Evolutionary conservation across 2,113 vertebrate genomes (phyloP).

Genomic region (Nothocercus julius): DNA sequence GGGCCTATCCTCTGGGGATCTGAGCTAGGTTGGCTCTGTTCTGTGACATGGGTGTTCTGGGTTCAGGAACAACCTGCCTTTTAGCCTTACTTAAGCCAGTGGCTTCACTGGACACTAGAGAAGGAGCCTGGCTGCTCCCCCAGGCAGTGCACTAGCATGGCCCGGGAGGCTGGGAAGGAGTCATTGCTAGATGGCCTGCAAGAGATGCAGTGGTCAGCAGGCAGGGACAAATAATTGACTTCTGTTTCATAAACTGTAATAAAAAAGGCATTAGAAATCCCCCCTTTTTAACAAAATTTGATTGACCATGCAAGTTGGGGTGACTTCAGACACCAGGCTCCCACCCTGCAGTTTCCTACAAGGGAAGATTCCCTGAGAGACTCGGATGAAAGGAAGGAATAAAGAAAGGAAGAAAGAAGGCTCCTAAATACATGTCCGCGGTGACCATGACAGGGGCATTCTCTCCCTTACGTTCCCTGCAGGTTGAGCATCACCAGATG

Average conservation of each 20-base stretch:
- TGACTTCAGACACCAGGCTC: not conserved
- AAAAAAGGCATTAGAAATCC: not conserved
- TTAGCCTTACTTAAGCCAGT: not conserved
- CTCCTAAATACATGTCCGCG: not conserved
- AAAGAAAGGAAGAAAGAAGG: not conserved
- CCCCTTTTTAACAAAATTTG: not conserved
- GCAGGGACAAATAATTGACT: not conserved
- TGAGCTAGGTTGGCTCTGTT: not conserved
- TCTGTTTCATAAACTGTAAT: not conserved
- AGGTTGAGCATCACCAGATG: conserved; percentile 69
- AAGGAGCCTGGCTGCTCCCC: not conserved
- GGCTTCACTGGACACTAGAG: not conserved
- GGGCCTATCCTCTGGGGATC: not conserved
- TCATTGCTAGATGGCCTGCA: not conserved
- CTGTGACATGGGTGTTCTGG: not conserved
- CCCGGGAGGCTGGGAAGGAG: not conserved
- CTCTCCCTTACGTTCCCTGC: conserved; percentile 81
- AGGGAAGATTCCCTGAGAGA: not conserved
- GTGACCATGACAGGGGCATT: not conserved
- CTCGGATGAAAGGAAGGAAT: not conserved
- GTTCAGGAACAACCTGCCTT: not conserved
- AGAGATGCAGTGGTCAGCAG: not conserved
- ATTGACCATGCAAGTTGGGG: not conserved
- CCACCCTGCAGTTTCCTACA: not conserved
- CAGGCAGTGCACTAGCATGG: not conserved